Evolutionary conservation across 2,113 vertebrate genomes (phyloP).

Genomic region (Oophaga pumilio): DNA sequence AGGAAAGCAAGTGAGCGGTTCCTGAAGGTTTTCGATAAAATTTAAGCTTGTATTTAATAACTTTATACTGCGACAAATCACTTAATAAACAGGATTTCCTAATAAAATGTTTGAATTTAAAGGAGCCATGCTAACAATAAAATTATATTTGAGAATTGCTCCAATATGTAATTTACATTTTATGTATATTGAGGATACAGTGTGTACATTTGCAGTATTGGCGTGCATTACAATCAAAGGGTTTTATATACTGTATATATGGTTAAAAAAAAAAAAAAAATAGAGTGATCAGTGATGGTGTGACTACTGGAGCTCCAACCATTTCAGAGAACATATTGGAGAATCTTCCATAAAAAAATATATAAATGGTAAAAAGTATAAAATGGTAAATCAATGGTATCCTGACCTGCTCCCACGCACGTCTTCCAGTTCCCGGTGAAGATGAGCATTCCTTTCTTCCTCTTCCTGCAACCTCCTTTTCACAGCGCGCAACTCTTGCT

Average conservation of each 20-base stretch:
- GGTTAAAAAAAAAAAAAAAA: too few relatives aligned
- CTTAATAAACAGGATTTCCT: not conserved
- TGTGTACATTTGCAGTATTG: not conserved
- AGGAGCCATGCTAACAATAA: not conserved
- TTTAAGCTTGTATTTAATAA: too few relatives aligned
- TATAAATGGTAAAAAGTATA: too few relatives aligned
- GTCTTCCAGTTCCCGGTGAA: constrained; percentile 86
- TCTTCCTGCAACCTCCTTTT: constrained; percentile 89
- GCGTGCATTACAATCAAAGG: not conserved
- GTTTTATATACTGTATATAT: not conserved
- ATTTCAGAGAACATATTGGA: not conserved
- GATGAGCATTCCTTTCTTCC: constrained; percentile 82
- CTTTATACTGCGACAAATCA: too few relatives aligned
- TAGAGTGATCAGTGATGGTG: too few relatives aligned
- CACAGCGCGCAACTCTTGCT: constrained; percentile 89
- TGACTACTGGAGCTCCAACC: not conserved
- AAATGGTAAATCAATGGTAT: not conserved
- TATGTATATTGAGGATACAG: not conserved
- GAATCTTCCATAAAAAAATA: not conserved
- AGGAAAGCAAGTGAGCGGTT: too few relatives aligned
- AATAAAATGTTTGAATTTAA: not conserved
- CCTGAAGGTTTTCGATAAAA: too few relatives aligned
- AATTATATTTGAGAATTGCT: not conserved
- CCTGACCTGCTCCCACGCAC: constrained; percentile 75
- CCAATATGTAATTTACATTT: not conserved